Base-by-base conservation (phyloP, 53 echinoderm and acorn worm genomes). In the Crossaster papposus region DNA sequence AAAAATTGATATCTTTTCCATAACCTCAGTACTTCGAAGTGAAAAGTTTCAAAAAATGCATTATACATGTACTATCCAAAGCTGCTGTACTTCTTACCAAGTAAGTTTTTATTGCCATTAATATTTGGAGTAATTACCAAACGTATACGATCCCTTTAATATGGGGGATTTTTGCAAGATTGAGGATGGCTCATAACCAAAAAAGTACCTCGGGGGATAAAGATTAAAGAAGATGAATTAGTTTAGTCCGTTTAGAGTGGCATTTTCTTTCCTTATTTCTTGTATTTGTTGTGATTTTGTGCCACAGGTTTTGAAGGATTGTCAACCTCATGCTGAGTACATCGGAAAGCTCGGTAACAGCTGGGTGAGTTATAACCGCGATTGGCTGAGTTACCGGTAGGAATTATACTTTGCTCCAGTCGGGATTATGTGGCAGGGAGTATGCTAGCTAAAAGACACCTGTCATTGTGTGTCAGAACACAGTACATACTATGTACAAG, bases 321-420 rank as follows among this genome's bases (percentile, higher is more conserved):
- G 90, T 5, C 83, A 89, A 81, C 77, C 88, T 1, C 93, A 95
- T 62, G 82, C 91, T 31, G 78, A 51, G 8, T 94, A 95, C 64
- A 83, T 97, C 10, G 74, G 83, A 71, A 92, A 94, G 50, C 79
- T 95, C 2, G 97, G 97, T 10, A 91, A 36, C 23, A 92, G 91
- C 93, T 97, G 97, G 97, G 97, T 97, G 88, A 94, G 97, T 95
- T 37, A n/a, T 0, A 34, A 73, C 28, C 74, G 17, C 14, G 28
- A 18, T 14, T n/a, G n/a, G 30, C 30, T 73, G 74, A 72, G 4
- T 31, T 72, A 4, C 70, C 15, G 2, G 26, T 18, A 29, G 70
- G 58, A 4, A 70, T 70, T 70, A 70, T 12, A 70, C 70, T 70
- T 70, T 26, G 70, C 29, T 13, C 70, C 70, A 18, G 58, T 20